Conservation (phyloP, 2,888 invertebrate species). For the Erebia epiphron region DNA sequence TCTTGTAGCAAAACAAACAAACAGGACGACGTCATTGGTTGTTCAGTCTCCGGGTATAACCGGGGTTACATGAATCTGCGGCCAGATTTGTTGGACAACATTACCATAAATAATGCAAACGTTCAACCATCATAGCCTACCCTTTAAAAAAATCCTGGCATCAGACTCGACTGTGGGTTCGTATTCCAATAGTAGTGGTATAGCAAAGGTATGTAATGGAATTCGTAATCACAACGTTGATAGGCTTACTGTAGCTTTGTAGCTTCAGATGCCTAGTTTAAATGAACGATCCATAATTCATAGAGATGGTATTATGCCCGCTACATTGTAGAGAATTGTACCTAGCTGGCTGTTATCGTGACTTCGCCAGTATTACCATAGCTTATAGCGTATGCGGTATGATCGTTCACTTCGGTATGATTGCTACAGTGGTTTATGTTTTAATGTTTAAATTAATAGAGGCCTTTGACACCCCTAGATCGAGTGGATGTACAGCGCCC, state of each 20-base stretch:
- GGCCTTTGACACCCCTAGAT: too few species aligned
- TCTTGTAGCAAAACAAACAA: too few species aligned
- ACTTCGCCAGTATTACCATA: not conserved
- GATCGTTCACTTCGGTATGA: not conserved
- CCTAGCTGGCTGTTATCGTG: not conserved
- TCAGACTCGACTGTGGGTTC: not conserved
- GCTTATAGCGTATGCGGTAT: not conserved
- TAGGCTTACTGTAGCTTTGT: conserved; percentile 37
- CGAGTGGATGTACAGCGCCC: too few species aligned
- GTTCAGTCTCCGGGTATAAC: too few species aligned
- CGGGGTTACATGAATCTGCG: too few species aligned
- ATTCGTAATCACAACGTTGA: conserved; percentile 41
- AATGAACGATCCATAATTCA: conserved; percentile 41
- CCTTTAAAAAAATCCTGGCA: too few species aligned
- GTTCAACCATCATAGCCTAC: too few species aligned
- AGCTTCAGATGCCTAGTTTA: conserved; percentile 36
- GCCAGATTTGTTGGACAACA: too few species aligned
- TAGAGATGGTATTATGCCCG: conserved; percentile 29
- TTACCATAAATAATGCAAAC: too few species aligned
- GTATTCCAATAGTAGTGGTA: conserved; percentile 22
- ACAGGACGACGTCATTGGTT: too few species aligned
- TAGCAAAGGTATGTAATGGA: conserved; percentile 33
- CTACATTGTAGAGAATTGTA: conserved; percentile 12
- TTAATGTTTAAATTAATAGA: not conserved
- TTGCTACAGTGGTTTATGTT: not conserved